Conservation (phyloP, 2,888 invertebrate genomes). For the Leptopilina myrica region DNA sequence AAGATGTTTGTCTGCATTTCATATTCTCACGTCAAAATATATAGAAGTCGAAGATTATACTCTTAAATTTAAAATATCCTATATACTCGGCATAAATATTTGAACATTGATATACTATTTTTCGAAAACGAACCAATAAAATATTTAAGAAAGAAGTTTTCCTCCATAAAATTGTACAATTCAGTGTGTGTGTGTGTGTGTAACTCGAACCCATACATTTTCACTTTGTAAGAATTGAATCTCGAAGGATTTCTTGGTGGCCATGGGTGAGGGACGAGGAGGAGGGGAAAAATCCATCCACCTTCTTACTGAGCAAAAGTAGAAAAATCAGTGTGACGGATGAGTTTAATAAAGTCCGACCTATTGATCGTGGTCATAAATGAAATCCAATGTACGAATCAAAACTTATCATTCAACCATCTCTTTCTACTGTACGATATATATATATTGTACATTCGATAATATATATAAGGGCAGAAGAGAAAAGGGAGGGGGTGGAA, state of each 20-base stretch:
- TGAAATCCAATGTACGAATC: conserved; percentile 41
- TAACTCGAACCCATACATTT: neutral
- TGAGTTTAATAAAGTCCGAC: conserved; percentile 39
- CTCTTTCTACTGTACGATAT: neutral
- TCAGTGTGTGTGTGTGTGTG: neutral
- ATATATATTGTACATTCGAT: neutral
- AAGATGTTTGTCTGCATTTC: too few species aligned
- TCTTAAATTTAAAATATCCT: too few species aligned
- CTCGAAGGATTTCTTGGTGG: conserved; percentile 14
- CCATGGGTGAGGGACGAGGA: too few species aligned
- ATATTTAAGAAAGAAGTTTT: neutral
- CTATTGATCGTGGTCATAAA: conserved; percentile 35
- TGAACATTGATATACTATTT: neutral
- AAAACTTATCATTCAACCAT: conserved; percentile 22
- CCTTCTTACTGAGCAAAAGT: neutral
- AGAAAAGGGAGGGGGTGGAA: conserved; percentile 32
- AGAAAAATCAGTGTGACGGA: conserved; percentile 29
- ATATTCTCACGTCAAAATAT: too few species aligned
- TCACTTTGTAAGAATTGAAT: conserved; percentile 10
- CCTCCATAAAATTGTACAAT: conserved; percentile 16
- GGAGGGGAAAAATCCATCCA: conserved; percentile 3
- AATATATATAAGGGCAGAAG: neutral
- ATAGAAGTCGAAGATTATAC: too few species aligned
- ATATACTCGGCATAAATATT: too few species aligned
- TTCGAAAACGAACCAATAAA: neutral